Base-by-base conservation (phyloP, 1,140 invertebrate genomes). In the Zaprionus tsacasi region DNA sequence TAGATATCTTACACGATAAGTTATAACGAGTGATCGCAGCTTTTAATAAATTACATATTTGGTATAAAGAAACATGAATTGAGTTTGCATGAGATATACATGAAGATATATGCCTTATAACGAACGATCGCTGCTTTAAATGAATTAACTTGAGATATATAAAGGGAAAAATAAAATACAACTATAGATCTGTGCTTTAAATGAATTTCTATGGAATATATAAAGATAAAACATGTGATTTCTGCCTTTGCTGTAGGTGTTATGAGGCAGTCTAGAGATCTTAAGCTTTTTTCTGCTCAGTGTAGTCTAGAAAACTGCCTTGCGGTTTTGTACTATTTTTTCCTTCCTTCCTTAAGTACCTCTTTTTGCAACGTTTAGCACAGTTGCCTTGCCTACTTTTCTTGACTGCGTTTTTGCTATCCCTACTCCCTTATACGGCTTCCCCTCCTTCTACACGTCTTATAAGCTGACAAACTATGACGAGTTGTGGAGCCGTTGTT, bases 401-500 rank as follows among this genome's bases (percentile, higher is more conserved):
- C 40, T 56, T 54, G 21, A 17, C 5, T 27, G 7, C 6, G 25
- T 61, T 45, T 10, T n/a, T 61, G 54, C 57, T 36, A 21, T 25
- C 5, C 12, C 8, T 13, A n/a, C 40, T 30, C 6, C 27, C 27
- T 3, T 25, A 11, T 21, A 4, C 11, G 30, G 35, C 11, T 35
- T n/a, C n/a, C 17, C 17, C 11, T 5, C 36, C 40, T 33, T 56
- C 12, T 4, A n/a, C 15, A 21, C 33, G 40, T 17, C 67, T 59
- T 75, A 70, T 75, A 59, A 70, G 59, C 72, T 65, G 54, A 43
- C 54, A 54, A 50, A 54, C 54, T 70, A 38, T 63, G 66, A 25
- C 38, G 45, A 61, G 48, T 48, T 60, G 64, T 68, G 52, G 6
- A 6, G 35, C 50, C 25, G 35, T 25, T 58, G 63, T 57, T 59